Percentiles rank a stretch among this genome's conserved stretches.
phyloP scores from a whole-genome alignment of 2,797 vertebrate genomes.

The Periophthalmus magnuspinnatus region DNA sequence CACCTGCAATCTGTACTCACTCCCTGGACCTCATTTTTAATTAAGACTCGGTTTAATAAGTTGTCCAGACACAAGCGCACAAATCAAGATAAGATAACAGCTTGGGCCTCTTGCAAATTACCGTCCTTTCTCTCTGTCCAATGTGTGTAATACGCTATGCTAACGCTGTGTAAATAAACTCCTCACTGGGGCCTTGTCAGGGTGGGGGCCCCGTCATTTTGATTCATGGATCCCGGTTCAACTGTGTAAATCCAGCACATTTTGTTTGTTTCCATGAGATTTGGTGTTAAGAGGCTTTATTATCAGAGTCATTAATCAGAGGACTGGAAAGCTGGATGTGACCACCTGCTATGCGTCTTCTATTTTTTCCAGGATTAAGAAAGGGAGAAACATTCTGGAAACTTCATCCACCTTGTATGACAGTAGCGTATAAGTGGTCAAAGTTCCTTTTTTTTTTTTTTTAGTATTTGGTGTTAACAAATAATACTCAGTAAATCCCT shows the following conservation, averaged over 20 bases:
- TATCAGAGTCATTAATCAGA: conserved; percentile 58
- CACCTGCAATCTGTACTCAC: conserved; percentile 45
- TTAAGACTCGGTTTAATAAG: conserved; percentile 59
- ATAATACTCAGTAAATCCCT: too few relatives aligned
- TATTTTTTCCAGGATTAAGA: too few relatives aligned
- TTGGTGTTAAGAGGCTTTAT: conserved; percentile 51
- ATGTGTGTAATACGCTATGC: conserved; percentile 18
- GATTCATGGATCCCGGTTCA: conserved; percentile 40
- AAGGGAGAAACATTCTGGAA: too few relatives aligned
- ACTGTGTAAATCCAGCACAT: conserved; percentile 25
- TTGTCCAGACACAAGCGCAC: conserved; percentile 47
- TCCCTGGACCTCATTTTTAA: conserved; percentile 49
- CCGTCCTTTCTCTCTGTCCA: conserved; percentile 39
- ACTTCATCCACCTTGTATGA: too few relatives aligned
- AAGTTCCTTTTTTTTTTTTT: too few relatives aligned
- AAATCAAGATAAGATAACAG: conserved; percentile 68
- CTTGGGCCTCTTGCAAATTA: conserved; percentile 43
- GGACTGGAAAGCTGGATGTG: background rate
- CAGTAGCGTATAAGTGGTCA: too few relatives aligned
- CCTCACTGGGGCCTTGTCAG: background rate
- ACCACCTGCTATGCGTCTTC: background rate
- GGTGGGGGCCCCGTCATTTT: conserved; percentile 10
- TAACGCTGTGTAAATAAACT: conserved; percentile 31
- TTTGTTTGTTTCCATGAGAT: conserved; percentile 49
- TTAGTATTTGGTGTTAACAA: too few relatives aligned